These are phyloP conservation scores for Lepidurus arcticus DNA, from an alignment of 1,140 invertebrate genomes.

Conservation along the genomic window DNA sequence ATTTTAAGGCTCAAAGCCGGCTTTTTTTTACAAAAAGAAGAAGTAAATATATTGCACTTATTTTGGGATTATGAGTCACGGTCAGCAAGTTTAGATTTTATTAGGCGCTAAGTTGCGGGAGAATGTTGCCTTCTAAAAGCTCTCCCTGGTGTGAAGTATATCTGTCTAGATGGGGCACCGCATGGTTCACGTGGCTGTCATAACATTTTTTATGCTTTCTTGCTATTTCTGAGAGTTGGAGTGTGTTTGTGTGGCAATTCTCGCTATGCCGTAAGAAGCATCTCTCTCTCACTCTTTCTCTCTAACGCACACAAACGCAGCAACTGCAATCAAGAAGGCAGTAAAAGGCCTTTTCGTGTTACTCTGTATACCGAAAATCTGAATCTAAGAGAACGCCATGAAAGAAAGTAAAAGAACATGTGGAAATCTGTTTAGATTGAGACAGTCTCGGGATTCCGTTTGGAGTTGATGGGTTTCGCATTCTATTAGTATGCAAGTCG, in stretches of 20 bases:
- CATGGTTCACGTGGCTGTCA: conserved; percentile 5
- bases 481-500: conserved; percentile 5
- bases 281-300: background rate
- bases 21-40: background rate
- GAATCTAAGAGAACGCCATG: background rate
- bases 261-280: background rate
- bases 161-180: conserved; percentile 16
- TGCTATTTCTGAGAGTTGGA: background rate
- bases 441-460: background rate
- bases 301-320: background rate
- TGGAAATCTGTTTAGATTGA: background rate
- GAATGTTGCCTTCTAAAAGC: conserved; percentile 4
- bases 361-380: conserved; percentile 15
- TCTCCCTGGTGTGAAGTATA: conserved; percentile 8
- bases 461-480: background rate
- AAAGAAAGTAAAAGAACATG: background rate
- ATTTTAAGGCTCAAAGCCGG: background rate
- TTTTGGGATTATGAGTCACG: conserved; percentile 19
- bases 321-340: background rate
- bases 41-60: background rate
- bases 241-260: conserved; percentile 8
- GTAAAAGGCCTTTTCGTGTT: conserved; percentile 1
- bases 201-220: background rate
- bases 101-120: conserved; percentile 13
- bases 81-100: conserved; percentile 1